phyloP scores from a whole-genome alignment of 92 coral and sea anemone species.

The Palythoa heliodiscus region DNA sequence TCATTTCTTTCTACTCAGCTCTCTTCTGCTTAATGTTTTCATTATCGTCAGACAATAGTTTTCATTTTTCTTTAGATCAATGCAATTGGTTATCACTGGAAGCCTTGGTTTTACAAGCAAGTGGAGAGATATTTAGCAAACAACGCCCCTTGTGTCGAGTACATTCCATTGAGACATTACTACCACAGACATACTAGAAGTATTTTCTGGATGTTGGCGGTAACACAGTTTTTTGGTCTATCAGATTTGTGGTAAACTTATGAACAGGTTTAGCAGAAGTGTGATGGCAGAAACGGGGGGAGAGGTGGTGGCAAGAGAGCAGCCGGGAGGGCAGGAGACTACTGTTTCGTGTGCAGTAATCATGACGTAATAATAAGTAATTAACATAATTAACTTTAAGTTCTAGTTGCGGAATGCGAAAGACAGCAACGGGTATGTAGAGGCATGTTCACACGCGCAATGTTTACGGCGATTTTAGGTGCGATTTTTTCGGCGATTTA shows the following conservation, averaged over 20 bases:
- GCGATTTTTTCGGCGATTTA: no score
- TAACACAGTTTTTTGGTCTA: not conserved
- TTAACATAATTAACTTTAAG: no score
- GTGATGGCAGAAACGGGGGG: no score
- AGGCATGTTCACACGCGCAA: no score
- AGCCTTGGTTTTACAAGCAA: conserved; percentile 74
- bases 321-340: no score
- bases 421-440: no score
- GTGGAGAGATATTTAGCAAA: conserved; percentile 48
- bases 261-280: not conserved
- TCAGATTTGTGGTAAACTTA: not conserved
- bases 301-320: no score
- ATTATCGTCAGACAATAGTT: not conserved
- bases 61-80: conserved; percentile 45
- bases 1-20: not conserved
- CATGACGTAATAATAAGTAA: no score
- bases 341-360: no score
- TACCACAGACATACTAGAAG: conserved; percentile 71
- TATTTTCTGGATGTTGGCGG: conserved; percentile 70
- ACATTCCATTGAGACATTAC: conserved; percentile 61
- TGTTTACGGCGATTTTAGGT: no score
- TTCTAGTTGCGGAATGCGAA: no score
- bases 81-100: conserved; percentile 66
- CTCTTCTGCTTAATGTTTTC: not conserved
- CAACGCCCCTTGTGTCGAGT: conserved; percentile 34